Evolutionary conservation across 2,113 vertebrate species (phyloP).

Genomic region (Eudorcas thomsonii): DNA sequence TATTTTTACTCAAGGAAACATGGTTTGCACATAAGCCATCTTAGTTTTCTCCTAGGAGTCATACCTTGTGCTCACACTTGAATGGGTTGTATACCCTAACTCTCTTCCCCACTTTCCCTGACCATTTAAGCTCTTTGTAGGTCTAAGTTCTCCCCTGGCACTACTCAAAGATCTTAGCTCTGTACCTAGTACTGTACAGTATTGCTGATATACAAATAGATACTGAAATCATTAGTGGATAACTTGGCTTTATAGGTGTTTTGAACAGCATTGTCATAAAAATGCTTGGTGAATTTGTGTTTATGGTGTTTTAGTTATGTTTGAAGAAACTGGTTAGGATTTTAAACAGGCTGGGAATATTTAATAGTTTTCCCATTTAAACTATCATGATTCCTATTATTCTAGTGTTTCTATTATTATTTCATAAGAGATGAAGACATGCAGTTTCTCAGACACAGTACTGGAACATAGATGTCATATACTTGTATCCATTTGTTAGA

Average conservation of each 20-base stretch:
- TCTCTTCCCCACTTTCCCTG: background rate
- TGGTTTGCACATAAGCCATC: background rate
- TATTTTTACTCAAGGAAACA: background rate
- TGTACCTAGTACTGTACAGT: background rate
- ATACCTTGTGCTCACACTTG: background rate
- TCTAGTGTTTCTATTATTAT: background rate
- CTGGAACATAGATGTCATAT: background rate
- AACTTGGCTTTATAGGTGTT: background rate
- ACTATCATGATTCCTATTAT: background rate
- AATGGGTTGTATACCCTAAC: background rate
- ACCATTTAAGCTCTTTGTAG: background rate
- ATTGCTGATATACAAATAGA: background rate
- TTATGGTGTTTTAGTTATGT: background rate
- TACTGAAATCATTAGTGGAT: background rate
- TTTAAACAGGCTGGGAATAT: background rate
- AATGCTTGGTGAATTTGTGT: background rate
- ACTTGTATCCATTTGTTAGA: too few species aligned
- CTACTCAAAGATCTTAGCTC: background rate
- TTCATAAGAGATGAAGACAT: background rate
- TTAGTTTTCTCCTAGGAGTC: background rate
- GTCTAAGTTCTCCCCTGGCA: background rate
- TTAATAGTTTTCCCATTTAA: background rate
- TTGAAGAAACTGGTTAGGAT: background rate
- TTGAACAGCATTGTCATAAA: background rate
- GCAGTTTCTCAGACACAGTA: background rate